Evolutionary conservation across 1,140 invertebrate genomes (phyloP).

Genomic region (Anoplophora glabripennis): DNA sequence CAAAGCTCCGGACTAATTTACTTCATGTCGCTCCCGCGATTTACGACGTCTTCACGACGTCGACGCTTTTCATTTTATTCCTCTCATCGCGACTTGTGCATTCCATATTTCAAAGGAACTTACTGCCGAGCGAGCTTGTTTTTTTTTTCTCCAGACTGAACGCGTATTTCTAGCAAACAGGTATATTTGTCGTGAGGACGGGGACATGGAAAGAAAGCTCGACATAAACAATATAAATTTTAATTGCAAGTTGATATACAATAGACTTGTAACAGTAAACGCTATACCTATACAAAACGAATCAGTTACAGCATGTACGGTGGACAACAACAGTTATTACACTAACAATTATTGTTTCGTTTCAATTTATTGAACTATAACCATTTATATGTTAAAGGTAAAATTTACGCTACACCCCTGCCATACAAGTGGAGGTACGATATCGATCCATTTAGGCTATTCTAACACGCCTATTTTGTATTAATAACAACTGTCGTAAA

Average conservation of each 20-base stretch:
- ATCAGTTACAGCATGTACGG: conserved; percentile 8
- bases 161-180: neutral
- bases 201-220: too few species aligned
- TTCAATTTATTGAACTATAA: neutral
- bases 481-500: neutral
- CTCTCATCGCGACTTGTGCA: too few species aligned
- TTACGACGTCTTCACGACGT: neutral
- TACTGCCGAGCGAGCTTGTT: too few species aligned
- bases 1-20: neutral
- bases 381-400: neutral
- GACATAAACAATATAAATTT: conserved; percentile 19
- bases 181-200: neutral
- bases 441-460: neutral
- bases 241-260: conserved; percentile 21
- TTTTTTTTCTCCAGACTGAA: neutral
- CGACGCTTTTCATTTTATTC: neutral
- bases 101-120: too few species aligned
- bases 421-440: neutral
- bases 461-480: neutral
- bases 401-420: neutral
- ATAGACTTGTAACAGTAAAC: conserved; percentile 16
- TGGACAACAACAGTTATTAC: conserved; percentile 13
- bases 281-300: conserved; percentile 9
- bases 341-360: conserved; percentile 5
- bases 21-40: neutral